These are phyloP conservation scores for Melieria crassipennis DNA, from an alignment of 2,888 invertebrate species.

Conservation along the genomic window DNA sequence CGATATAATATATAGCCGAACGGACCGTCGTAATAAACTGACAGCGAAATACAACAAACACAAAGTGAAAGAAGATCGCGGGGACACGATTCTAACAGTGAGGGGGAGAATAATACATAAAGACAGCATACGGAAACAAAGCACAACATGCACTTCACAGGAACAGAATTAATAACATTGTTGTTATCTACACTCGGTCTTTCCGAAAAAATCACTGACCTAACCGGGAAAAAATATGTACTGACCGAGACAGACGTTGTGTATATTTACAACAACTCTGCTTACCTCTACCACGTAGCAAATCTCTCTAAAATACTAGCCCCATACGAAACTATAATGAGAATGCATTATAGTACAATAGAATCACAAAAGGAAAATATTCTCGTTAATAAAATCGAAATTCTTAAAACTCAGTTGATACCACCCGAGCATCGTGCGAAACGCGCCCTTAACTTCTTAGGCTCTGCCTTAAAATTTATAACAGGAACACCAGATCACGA, in stretches of 20 bases:
- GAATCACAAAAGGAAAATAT: constrained; percentile 16
- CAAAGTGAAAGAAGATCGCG: constrained; percentile 9
- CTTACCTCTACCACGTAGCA: constrained; percentile 26
- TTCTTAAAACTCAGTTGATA: constrained; percentile 24
- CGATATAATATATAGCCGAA: constrained; percentile 23
- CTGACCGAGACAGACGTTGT: constrained; percentile 20
- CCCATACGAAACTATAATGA: constrained; percentile 18
- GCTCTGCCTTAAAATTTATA: constrained; percentile 29
- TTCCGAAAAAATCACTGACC: constrained; percentile 18
- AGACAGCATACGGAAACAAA: constrained; percentile 20
- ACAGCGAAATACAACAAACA: not conserved
- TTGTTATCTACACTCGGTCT: constrained; percentile 1
- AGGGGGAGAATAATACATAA: constrained; percentile 1
- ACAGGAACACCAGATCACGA: constrained; percentile 30
- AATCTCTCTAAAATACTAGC: constrained; percentile 21
- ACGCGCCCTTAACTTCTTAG: constrained; percentile 33
- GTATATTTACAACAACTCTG: constrained; percentile 20
- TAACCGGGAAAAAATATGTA: constrained; percentile 29
- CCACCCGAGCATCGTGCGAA: constrained; percentile 19
- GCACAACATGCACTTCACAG: constrained; percentile 9
- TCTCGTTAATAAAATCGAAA: constrained; percentile 24
- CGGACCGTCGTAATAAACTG: constrained; percentile 4
- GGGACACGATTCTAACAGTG: constrained; percentile 19
- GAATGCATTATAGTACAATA: constrained; percentile 8
- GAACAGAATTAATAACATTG: not conserved